Percentiles rank a stretch among this genome's conserved stretches.
Conservation (phyloP, 2,888 invertebrate species). For the Erebia palarica region DNA sequence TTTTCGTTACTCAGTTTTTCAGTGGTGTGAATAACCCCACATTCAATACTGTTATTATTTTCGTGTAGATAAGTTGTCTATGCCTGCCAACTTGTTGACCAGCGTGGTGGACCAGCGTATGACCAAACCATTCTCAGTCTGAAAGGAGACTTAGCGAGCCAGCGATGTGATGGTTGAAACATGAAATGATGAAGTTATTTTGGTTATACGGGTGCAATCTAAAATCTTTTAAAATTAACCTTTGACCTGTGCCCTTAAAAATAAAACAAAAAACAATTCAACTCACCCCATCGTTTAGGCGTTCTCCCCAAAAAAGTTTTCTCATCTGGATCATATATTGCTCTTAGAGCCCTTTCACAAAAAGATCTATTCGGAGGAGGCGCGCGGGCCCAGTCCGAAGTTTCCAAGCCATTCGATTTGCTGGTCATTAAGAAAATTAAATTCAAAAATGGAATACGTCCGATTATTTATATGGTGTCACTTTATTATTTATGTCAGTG, state of each 20-base stretch:
- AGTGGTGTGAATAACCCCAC: background rate
- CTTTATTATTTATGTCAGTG: conserved; percentile 7
- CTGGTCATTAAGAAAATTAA: conserved; percentile 51
- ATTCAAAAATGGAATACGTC: conserved; percentile 6
- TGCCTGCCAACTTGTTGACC: too few species aligned
- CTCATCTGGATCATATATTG: conserved; percentile 67
- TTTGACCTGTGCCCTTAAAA: background rate
- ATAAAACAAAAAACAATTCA: conserved; percentile 14
- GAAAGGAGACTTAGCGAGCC: too few species aligned
- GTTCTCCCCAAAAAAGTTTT: conserved; percentile 71
- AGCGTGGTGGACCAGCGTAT: too few species aligned
- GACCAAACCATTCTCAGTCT: too few species aligned
- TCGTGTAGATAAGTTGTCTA: too few species aligned
- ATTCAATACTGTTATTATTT: too few species aligned
- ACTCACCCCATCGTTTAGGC: conserved; percentile 75
- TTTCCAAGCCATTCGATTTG: conserved; percentile 66
- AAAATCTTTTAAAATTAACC: background rate
- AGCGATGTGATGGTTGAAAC: too few species aligned
- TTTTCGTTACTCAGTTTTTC: background rate
- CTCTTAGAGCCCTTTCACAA: conserved; percentile 54
- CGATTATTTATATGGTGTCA: background rate
- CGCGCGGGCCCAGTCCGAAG: conserved; percentile 63
- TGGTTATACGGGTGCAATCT: background rate
- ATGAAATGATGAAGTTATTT: too few species aligned
- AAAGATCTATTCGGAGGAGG: conserved; percentile 59